Base-by-base conservation (phyloP, 2,113 vertebrate species). In the Jacana jacana region DNA sequence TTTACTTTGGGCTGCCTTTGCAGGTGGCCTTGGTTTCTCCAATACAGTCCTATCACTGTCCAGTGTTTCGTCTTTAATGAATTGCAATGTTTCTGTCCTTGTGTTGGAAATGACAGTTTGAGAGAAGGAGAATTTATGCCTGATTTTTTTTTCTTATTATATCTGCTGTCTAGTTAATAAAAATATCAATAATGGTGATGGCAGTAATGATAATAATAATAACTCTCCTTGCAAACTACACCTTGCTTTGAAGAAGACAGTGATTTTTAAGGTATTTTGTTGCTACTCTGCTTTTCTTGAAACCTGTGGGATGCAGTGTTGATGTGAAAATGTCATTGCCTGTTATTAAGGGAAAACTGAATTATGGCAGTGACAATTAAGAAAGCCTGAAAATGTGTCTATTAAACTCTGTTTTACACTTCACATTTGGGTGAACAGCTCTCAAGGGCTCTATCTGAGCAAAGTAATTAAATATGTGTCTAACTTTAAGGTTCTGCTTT, bases 401-500 rank as follows among this genome's bases (percentile, higher is more conserved):
- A 72, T 96, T 92, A 93, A 96, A 82, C 79, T 80, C 70, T 73
- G 75, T 13, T 92, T 95, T 93, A 94, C 85, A 91, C 87, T 96
- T 95, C 89, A 91, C 75, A 88, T 97, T 96, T 96, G 91, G 79
- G 54, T 83, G 78, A 96, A 94, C 91, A 94, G 81, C 94, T 94
- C 95, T 94, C 93, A 77, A 70, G 93, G 70, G 91, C 89, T 92
- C 87, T 94, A 49, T 70, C 75, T 94, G 75, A 91, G 46, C 49
- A 89, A 88, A 95, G 75, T 73, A 89, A 95, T 95, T 96, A 96
- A 54, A 86, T 80, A 83, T 88, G 18, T 88, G 81, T 48, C 58
- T 89, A 76, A 82, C 57, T 94, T 95, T 89, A 89, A 95, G 78
- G 81, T 91, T 52, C 33, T 3, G 3, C 58, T 33, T 69, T 11